Evolutionary conservation across 2,797 vertebrate species (phyloP).

Genomic region (Tinamus major): DNA sequence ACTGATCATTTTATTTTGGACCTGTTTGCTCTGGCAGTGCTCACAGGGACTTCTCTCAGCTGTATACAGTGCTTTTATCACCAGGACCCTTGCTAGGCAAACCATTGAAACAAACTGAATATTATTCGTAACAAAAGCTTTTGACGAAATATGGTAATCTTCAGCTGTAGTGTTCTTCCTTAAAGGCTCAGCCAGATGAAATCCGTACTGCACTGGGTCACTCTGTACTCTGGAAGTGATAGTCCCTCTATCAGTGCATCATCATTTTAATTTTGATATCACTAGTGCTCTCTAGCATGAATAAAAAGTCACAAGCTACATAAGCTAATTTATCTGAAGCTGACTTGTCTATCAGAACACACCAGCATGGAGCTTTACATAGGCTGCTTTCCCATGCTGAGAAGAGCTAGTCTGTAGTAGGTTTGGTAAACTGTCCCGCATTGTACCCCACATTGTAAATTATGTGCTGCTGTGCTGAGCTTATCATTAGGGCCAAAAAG

Average conservation of each 20-base stretch:
- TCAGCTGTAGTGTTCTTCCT: neutral
- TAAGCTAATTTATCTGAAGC: neutral
- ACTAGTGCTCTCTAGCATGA: neutral
- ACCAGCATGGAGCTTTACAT: neutral
- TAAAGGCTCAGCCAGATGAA: neutral
- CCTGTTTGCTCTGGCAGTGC: neutral
- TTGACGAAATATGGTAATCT: neutral
- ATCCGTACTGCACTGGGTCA: neutral
- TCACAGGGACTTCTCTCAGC: neutral
- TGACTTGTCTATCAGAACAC: neutral
- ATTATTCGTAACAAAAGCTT: neutral
- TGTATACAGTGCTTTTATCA: neutral
- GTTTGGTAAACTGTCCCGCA: neutral
- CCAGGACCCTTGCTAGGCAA: neutral
- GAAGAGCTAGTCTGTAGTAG: neutral
- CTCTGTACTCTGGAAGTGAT: neutral
- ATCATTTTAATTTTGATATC: neutral
- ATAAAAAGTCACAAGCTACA: neutral
- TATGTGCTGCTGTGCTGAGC: fast-evolving
- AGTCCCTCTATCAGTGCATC: fast-evolving
- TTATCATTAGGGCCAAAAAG: neutral
- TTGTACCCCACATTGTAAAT: fast-evolving
- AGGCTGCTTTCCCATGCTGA: neutral
- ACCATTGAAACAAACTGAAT: neutral
- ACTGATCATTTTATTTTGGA: neutral